A percentile compares a stretch with the other conserved stretches of the same genome.
Evolutionary conservation across 1,140 invertebrate genomes (phyloP).

Genomic region (Bombus haemorrhoidalis): DNA sequence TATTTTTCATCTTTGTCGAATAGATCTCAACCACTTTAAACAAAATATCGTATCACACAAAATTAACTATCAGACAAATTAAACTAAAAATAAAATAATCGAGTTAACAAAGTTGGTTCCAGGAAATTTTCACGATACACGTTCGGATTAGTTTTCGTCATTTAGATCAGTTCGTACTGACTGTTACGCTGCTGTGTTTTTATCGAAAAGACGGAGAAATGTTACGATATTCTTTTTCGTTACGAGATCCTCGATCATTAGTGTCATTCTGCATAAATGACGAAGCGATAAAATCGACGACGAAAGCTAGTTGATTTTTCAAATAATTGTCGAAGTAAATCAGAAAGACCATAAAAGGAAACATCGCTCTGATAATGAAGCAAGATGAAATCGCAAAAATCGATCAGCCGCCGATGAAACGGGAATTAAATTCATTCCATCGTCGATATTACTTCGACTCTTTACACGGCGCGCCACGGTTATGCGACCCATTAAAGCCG

Average conservation of each 20-base stretch:
- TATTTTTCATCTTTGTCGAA: too few relatives aligned
- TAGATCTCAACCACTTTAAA: too few relatives aligned
- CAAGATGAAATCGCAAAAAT: not conserved
- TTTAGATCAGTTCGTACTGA: too few relatives aligned
- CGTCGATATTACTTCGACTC: slow-evolving; percentile 21
- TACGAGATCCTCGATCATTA: not conserved
- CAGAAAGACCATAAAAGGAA: not conserved
- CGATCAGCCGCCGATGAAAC: not conserved
- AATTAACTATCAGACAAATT: too few relatives aligned
- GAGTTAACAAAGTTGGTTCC: too few relatives aligned
- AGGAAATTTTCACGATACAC: too few relatives aligned
- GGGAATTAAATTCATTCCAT: slow-evolving; percentile 34
- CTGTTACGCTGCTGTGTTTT: too few relatives aligned
- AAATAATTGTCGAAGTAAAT: not conserved
- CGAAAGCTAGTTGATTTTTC: not conserved
- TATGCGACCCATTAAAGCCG: slow-evolving; percentile 25
- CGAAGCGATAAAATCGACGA: not conserved
- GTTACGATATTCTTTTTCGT: too few relatives aligned
- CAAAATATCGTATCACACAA: too few relatives aligned
- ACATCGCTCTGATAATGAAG: not conserved
- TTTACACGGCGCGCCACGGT: not conserved
- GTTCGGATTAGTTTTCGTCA: too few relatives aligned
- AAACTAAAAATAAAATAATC: too few relatives aligned
- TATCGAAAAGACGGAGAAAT: too few relatives aligned
- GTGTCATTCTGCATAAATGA: not conserved